These are phyloP conservation scores for Brotula barbata DNA, from an alignment of 2,797 vertebrate genomes.

Conservation along the genomic window DNA sequence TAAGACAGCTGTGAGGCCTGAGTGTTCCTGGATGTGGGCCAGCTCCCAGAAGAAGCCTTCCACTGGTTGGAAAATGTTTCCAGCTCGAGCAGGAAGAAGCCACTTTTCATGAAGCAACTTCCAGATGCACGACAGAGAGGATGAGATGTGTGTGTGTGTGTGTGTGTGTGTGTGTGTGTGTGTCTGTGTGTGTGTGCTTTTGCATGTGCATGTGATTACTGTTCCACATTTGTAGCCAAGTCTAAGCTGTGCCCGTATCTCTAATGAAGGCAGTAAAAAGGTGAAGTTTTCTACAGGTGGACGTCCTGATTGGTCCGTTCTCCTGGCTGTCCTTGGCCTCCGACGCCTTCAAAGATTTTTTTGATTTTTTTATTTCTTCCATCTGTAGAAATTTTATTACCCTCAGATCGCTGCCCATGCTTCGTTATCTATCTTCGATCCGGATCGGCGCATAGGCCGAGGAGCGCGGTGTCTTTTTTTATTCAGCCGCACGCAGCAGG, in stretches of 20 bases:
- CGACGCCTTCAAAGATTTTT: constrained; percentile 20
- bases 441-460: no score
- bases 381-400: constrained; percentile 14
- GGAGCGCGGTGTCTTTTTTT: no score
- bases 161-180: constrained; percentile 14
- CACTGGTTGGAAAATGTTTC: constrained; percentile 80
- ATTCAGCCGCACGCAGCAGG: constrained; percentile 51
- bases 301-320: constrained; percentile 29
- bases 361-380: constrained; percentile 34
- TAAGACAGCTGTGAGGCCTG: constrained; percentile 82
- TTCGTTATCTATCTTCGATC: neutral
- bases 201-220: constrained; percentile 57
- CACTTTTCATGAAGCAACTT: constrained; percentile 82
- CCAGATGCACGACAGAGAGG: constrained; percentile 78
- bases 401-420: neutral
- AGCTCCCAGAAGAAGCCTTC: constrained; percentile 80
- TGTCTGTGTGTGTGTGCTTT: constrained; percentile 39
- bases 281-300: constrained; percentile 42
- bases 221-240: constrained; percentile 33
- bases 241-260: constrained; percentile 37
- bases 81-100: constrained; percentile 80
- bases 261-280: constrained; percentile 51
- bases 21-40: constrained; percentile 81
- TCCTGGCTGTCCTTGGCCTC: constrained; percentile 14
- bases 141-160: constrained; percentile 58